Conservation (phyloP, 2,113 vertebrate species). For the Syngnathus floridae region DNA sequence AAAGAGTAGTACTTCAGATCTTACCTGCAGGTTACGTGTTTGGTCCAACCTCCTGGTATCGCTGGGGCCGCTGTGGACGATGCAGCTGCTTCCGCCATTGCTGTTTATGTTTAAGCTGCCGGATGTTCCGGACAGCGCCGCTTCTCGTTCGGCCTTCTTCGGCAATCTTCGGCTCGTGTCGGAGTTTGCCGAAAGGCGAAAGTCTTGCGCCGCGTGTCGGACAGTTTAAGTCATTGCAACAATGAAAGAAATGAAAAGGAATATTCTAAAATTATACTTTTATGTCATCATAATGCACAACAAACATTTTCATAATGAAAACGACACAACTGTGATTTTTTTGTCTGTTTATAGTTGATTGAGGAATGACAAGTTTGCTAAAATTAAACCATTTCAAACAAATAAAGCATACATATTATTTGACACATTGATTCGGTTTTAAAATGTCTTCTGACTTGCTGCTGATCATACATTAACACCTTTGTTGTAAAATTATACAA, state of each 20-base stretch:
- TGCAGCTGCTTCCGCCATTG: constrained; percentile 80
- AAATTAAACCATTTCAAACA: too few species aligned
- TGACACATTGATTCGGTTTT: too few species aligned
- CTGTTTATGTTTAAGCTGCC: constrained; percentile 77
- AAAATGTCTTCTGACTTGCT: too few species aligned
- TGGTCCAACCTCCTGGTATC: constrained; percentile 73
- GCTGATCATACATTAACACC: too few species aligned
- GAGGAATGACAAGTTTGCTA: too few species aligned
- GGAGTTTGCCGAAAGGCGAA: constrained; percentile 4
- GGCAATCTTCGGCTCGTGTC: constrained; percentile 9
- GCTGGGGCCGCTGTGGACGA: constrained; percentile 64
- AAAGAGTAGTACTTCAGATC: neutral
- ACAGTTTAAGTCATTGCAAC: neutral
- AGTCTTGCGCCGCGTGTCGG: neutral
- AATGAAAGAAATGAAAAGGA: neutral
- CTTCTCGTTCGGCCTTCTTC: constrained; percentile 44
- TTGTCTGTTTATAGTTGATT: too few species aligned
- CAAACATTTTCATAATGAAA: too few species aligned
- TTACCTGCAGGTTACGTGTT: constrained; percentile 78
- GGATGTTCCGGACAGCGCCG: constrained; percentile 71
- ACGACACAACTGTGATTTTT: too few species aligned
- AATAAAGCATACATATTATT: too few species aligned
- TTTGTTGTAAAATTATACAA: too few species aligned
- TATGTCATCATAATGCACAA: too few species aligned
- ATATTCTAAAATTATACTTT: too few species aligned